Evolutionary conservation across 2,113 vertebrate species (phyloP).

Genomic region (Salminus brasiliensis): DNA sequence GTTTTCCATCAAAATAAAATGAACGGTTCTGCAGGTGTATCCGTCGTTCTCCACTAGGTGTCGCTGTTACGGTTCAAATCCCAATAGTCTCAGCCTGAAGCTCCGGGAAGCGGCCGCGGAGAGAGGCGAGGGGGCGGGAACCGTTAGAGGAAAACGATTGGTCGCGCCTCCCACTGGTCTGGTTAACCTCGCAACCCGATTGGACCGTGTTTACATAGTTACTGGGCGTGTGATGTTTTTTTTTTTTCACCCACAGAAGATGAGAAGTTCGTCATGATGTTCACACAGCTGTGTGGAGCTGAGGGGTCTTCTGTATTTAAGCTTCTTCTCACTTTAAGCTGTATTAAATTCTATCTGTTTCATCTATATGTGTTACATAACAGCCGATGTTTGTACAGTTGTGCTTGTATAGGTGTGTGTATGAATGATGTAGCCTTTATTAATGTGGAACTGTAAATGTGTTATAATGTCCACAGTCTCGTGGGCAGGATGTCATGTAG

Average conservation of each 20-base stretch:
- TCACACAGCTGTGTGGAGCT: not conserved
- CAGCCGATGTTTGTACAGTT: not conserved
- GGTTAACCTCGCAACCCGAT: constrained; percentile 60
- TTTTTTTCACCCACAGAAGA: not conserved
- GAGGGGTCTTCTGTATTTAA: not conserved
- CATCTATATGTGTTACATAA: not conserved
- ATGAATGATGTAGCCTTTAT: not conserved
- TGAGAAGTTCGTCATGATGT: constrained; percentile 25
- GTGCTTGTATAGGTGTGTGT: not conserved
- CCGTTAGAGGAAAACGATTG: constrained; percentile 64
- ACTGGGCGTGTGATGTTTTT: constrained; percentile 4
- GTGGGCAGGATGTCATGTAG: too few species aligned
- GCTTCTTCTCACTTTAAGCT: not conserved
- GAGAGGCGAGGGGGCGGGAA: constrained; percentile 71
- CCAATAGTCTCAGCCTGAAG: not conserved
- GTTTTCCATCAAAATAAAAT: too few species aligned
- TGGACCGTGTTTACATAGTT: constrained; percentile 47
- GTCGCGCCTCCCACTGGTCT: constrained; percentile 71
- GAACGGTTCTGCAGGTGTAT: too few species aligned
- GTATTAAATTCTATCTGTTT: too few species aligned
- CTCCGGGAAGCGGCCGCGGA: constrained; percentile 60
- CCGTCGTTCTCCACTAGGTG: constrained; percentile 39
- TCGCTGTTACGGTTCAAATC: constrained; percentile 46
- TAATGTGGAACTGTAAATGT: not conserved
- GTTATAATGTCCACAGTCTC: too few species aligned